These are phyloP conservation scores for Fragum fragum DNA, from an alignment of 2,888 invertebrate species.

Conservation along the genomic window DNA sequence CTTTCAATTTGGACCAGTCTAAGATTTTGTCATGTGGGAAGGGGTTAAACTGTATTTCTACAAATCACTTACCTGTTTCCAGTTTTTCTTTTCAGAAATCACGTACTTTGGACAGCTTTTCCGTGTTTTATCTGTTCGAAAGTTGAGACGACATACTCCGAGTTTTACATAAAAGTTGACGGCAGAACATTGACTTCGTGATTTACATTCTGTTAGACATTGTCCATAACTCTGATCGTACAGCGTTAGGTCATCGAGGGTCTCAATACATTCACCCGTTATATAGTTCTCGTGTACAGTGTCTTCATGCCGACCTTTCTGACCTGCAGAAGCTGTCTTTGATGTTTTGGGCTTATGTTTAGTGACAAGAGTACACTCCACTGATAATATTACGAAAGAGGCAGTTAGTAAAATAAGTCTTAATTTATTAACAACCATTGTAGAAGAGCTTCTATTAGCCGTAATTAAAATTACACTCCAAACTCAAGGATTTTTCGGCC, in stretches of 20 bases:
- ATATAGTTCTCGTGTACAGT: not conserved
- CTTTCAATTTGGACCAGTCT: no score
- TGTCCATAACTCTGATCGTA: not conserved
- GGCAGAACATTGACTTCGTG: not conserved
- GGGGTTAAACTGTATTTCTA: no score
- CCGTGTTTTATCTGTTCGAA: not conserved
- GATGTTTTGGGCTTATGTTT: not conserved
- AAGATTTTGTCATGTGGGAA: no score
- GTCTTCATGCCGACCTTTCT: not conserved
- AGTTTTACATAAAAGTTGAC: not conserved
- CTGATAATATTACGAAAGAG: not conserved
- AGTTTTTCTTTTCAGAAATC: not conserved
- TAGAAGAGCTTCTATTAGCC: no score
- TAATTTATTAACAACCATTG: no score
- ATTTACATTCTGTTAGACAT: slow-evolving; percentile 2
- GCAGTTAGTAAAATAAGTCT: not conserved
- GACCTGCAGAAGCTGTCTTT: not conserved
- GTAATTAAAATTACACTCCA: no score
- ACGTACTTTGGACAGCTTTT: not conserved
- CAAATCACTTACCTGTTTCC: not conserved
- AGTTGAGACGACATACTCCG: not conserved
- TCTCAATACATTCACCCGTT: not conserved
- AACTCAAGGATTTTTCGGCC: no score
- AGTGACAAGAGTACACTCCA: not conserved
- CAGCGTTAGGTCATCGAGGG: not conserved